phyloP scores from a whole-genome alignment of 2,113 vertebrate genomes.

The Nannobrachium achirus region DNA sequence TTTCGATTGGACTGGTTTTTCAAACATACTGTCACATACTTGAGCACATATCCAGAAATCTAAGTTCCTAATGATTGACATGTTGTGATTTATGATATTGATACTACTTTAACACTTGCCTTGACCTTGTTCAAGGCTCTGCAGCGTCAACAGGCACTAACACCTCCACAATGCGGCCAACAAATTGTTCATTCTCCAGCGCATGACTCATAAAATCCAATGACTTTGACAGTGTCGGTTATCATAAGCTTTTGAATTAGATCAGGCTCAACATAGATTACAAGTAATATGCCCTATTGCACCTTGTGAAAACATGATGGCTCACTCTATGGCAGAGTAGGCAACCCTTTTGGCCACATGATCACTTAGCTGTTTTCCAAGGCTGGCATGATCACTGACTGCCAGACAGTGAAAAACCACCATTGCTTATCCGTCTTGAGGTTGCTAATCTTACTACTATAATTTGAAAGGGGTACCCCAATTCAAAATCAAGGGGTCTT shows the following conservation, averaged over 20 bases:
- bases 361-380: no score
- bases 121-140: slow-evolving; percentile 36
- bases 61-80: neutral
- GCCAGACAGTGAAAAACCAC: no score
- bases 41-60: slow-evolving; percentile 27
- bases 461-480: no score
- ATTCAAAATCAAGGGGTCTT: no score
- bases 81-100: neutral
- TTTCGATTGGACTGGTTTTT: no score
- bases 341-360: no score
- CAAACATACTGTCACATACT: no score
- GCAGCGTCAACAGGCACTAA: slow-evolving; percentile 43
- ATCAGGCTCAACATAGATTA: slow-evolving; percentile 47
- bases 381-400: no score
- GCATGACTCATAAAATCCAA: slow-evolving; percentile 65
- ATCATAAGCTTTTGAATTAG: slow-evolving; percentile 70
- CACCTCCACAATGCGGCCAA: slow-evolving; percentile 16
- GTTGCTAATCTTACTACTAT: no score
- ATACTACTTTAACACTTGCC: slow-evolving; percentile 17
- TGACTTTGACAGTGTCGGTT: slow-evolving; percentile 68
- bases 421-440: no score
- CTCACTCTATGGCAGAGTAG: slow-evolving; percentile 39
- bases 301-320: slow-evolving; percentile 59
- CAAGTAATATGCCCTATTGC: slow-evolving; percentile 47
- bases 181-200: slow-evolving; percentile 49